Conservation (phyloP, 2,888 invertebrate genomes). For the Ryuthela nishihirai region DNA sequence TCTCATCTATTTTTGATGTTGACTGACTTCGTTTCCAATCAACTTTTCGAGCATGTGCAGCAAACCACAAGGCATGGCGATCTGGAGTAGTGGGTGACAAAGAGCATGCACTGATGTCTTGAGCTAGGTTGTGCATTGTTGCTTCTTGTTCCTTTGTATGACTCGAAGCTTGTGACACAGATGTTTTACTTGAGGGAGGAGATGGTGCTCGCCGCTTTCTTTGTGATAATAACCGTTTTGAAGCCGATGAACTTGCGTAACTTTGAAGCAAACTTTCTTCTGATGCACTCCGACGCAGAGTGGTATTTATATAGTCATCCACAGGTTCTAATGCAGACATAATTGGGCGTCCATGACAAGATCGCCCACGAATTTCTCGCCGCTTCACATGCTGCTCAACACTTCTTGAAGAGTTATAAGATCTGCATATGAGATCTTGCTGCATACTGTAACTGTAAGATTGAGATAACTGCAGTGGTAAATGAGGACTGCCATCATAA, state of each 20-base stretch:
- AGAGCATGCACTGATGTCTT: constrained; percentile 7
- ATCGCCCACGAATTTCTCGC: constrained; percentile 20
- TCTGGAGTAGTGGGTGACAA: constrained; percentile 11
- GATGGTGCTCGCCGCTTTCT: constrained; percentile 46
- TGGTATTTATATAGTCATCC: constrained; percentile 23
- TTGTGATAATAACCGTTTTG: constrained; percentile 45
- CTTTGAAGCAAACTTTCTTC: constrained; percentile 49
- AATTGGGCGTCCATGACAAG: constrained; percentile 10
- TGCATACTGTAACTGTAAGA: constrained; percentile 40
- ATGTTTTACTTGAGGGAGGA: constrained; percentile 42
- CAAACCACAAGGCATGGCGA: constrained; percentile 36
- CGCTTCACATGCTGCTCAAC: constrained; percentile 26
- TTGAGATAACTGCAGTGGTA: constrained; percentile 35
- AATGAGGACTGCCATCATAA: constrained; percentile 30
- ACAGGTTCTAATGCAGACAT: constrained; percentile 30
- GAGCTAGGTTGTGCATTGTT: constrained; percentile 3
- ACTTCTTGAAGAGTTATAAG: constrained; percentile 21
- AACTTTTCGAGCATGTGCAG: constrained; percentile 24
- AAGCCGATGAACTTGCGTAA: constrained; percentile 25
- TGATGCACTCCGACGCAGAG: constrained; percentile 51
- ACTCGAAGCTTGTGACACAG: constrained; percentile 24
- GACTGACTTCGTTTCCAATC: constrained; percentile 46
- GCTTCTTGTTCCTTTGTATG: constrained; percentile 18
- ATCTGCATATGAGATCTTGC: constrained; percentile 25
- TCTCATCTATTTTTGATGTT: constrained; percentile 47